A percentile compares a stretch with the other conserved stretches of the same genome.
phyloP scores from a whole-genome alignment of 2,888 invertebrate genomes.

The Lydus trimaculatus region DNA sequence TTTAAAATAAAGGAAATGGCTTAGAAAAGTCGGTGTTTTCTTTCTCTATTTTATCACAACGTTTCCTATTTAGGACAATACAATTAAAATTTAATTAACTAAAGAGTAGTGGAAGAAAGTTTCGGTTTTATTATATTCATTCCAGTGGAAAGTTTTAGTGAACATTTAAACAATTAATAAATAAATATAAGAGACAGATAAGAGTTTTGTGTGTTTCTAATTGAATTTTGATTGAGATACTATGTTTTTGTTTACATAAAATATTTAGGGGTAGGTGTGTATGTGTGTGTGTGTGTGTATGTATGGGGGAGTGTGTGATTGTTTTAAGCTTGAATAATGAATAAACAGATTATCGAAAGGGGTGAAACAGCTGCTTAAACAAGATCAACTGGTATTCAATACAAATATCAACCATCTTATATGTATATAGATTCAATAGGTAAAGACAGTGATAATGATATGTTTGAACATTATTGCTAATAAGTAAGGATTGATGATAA shows the following conservation, averaged over 20 bases:
- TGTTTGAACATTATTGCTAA: too few species aligned
- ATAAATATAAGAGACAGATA: neutral
- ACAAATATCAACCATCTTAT: neutral
- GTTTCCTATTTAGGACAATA: neutral
- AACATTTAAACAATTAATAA: neutral
- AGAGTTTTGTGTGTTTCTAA: neutral
- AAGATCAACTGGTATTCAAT: neutral
- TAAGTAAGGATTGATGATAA: too few species aligned
- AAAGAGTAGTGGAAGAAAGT: neutral
- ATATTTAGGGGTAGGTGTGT: neutral
- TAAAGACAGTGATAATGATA: too few species aligned
- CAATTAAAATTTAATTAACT: constrained; percentile 2
- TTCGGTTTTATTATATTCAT: too few species aligned
- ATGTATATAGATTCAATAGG: too few species aligned
- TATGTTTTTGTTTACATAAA: neutral
- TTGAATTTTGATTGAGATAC: neutral
- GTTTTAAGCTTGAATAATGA: neutral
- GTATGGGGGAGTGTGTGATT: neutral
- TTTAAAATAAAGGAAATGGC: neutral
- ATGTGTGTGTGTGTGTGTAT: neutral
- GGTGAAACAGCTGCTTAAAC: neutral
- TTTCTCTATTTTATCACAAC: neutral
- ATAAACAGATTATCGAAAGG: constrained; percentile 3
- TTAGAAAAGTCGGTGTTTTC: neutral
- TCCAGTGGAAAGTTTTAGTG: too few species aligned